phyloP scores from a whole-genome alignment of 2,113 vertebrate genomes.

The Tetrax tetrax region DNA sequence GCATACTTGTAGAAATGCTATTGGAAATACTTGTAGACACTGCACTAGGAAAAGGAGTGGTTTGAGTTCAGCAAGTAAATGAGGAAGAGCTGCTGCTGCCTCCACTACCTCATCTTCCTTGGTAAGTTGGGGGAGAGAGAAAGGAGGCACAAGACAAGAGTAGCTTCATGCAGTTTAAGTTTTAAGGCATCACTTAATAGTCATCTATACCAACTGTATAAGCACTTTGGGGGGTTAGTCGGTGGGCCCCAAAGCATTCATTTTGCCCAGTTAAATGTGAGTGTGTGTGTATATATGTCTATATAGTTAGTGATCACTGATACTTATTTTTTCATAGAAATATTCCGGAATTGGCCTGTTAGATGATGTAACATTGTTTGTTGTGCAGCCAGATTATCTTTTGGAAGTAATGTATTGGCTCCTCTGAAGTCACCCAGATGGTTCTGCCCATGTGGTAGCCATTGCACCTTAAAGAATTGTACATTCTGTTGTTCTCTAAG shows the following conservation, averaged over 20 bases:
- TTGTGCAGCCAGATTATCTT: neutral
- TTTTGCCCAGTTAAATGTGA: neutral
- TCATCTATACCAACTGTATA: neutral
- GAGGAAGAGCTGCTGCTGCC: neutral
- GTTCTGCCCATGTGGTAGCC: neutral
- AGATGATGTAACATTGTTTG: neutral
- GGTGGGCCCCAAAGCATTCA: neutral
- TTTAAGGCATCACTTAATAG: neutral
- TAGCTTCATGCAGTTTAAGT: neutral
- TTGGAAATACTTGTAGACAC: neutral
- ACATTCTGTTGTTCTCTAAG: neutral
- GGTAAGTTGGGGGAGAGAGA: neutral
- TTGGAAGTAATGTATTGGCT: neutral
- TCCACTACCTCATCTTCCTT: neutral
- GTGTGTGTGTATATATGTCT: neutral
- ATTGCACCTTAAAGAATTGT: accelerated
- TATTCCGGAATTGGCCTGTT: neutral
- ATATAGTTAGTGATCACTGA: neutral
- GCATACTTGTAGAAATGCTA: neutral
- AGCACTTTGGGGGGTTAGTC: neutral
- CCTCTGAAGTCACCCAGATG: neutral
- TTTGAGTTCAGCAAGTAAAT: neutral
- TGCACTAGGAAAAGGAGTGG: neutral
- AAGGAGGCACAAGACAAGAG: neutral
- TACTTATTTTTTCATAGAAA: neutral